Evolutionary conservation across 2,113 vertebrate species (phyloP).

Genomic region (Callocephalon fimbriatum): DNA sequence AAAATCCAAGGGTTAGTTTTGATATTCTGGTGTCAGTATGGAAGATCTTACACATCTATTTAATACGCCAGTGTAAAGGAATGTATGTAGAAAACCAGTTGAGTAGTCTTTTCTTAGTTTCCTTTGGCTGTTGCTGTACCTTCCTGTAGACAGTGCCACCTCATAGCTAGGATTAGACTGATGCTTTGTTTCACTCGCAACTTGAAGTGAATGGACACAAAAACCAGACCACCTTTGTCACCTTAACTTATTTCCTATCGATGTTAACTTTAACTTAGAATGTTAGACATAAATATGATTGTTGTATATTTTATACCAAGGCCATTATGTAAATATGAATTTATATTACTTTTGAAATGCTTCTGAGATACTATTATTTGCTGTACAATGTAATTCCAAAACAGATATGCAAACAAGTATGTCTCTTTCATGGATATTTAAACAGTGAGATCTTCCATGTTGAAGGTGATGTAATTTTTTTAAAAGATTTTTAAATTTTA

Average conservation of each 20-base stretch:
- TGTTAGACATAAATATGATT: constrained; percentile 79
- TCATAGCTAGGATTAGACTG: constrained; percentile 63
- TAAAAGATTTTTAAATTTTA: constrained; percentile 84
- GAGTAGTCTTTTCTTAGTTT: constrained; percentile 74
- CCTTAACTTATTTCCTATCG: constrained; percentile 81
- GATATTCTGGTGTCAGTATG: constrained; percentile 83
- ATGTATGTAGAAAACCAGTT: constrained; percentile 76
- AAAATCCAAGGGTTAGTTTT: constrained; percentile 82
- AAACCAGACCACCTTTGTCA: constrained; percentile 77
- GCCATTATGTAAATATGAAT: constrained; percentile 81
- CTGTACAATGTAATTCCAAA: constrained; percentile 79
- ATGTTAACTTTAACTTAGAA: constrained; percentile 78
- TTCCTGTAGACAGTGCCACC: constrained; percentile 74
- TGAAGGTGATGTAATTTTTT: constrained; percentile 85
- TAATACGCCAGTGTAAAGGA: constrained; percentile 74
- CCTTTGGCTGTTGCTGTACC: constrained; percentile 77
- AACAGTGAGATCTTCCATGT: constrained; percentile 85
- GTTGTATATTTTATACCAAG: constrained; percentile 81
- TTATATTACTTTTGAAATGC: constrained; percentile 82
- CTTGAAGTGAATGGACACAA: constrained; percentile 73
- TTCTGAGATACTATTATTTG: constrained; percentile 83
- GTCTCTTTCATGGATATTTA: constrained; percentile 84
- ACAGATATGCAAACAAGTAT: constrained; percentile 82
- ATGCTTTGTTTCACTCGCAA: constrained; percentile 74
- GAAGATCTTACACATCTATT: constrained; percentile 81